Percentiles rank a stretch among this genome's conserved stretches.
Evolutionary conservation across 2,797 vertebrate species (phyloP).

Genomic region (Craterocephalus amniculus): DNA sequence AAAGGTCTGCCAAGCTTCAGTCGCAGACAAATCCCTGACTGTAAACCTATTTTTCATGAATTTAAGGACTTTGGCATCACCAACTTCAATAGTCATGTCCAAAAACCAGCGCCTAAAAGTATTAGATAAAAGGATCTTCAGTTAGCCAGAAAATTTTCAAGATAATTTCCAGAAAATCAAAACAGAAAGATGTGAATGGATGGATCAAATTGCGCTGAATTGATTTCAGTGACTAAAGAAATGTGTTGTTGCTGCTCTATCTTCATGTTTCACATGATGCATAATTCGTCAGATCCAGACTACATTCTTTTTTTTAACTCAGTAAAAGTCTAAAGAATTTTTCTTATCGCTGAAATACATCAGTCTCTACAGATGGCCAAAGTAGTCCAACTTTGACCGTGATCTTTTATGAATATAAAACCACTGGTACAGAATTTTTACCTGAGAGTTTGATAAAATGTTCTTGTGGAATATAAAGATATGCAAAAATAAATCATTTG

Average conservation of each 20-base stretch:
- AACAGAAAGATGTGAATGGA: conserved; percentile 1
- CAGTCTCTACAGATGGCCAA: conserved; percentile 22
- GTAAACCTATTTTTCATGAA: conserved; percentile 83
- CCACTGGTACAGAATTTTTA: conserved; percentile 11
- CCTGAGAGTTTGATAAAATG: background rate
- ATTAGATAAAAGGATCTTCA: background rate
- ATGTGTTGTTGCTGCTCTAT: conserved; percentile 1
- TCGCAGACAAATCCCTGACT: conserved; percentile 67
- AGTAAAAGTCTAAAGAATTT: conserved; percentile 36
- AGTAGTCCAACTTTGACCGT: conserved; percentile 16
- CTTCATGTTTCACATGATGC: conserved; percentile 27
- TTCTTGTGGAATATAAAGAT: background rate
- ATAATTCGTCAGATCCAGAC: conserved; percentile 32
- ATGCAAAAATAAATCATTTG: background rate
- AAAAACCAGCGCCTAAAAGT: conserved; percentile 84
- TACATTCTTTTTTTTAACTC: conserved; percentile 23
- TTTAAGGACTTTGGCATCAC: conserved; percentile 79
- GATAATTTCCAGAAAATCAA: background rate
- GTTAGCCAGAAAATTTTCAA: background rate
- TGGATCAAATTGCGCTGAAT: background rate
- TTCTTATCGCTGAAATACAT: conserved; percentile 36
- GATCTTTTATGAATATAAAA: conserved; percentile 7
- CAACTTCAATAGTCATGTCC: conserved; percentile 77
- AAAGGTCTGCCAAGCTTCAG: conserved; percentile 79
- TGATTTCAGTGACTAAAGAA: conserved; percentile 29